Base-by-base conservation (phyloP, 2,888 invertebrate genomes). In the Machimus atricapillus region DNA sequence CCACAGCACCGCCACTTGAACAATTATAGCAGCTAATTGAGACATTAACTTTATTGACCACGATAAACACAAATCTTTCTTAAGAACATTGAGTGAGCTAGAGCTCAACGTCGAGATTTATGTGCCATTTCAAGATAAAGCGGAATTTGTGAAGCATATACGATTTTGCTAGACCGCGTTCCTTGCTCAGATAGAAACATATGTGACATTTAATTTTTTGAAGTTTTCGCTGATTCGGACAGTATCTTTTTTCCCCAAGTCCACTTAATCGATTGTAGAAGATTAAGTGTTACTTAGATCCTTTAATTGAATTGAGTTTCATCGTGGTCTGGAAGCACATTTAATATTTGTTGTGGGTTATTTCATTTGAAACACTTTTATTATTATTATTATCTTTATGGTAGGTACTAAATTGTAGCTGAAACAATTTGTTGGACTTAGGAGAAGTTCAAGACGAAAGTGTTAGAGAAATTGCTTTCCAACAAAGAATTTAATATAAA, bases 11-110 rank as follows among this genome's bases (percentile, higher is more conserved):
- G 52, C n/a, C 5, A 52, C 52, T 16, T 52, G 52, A 52, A 52
- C 52, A 52, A 52, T 52, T 52, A 52, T 52, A 52, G 52, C 52
- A n/a, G 19, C 52, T 52, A 78, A 78, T 78, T 78, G 78, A 78
- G 78, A 78, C 78, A 78, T 78, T 78, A 78, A 43, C 34, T 78
- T 43, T 78, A 27, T 43, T 43, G 40, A 23, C 78, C 43, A 9
- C 43, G 12, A 78, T 78, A 78, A 78, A 78, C 43, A 78, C 78
- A 43, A 78, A 78, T 78, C 78, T 78, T 78, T 52, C 52, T 52
- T 52, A 52, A 52, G 52, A 52, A 52, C 52, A 52, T 52, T 19
- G 52, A 52, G n/a, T 52, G n/a, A 52, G n/a, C 52, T 52, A 19
- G 16, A 52, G 52, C 52, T 52, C n/a, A 52, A 16, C 52, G 52